Evolutionary conservation across 2,888 invertebrate species (phyloP), one percentile per base, ranked within the genome.

Genomic region (Dicranocentrus wangi): DNA sequence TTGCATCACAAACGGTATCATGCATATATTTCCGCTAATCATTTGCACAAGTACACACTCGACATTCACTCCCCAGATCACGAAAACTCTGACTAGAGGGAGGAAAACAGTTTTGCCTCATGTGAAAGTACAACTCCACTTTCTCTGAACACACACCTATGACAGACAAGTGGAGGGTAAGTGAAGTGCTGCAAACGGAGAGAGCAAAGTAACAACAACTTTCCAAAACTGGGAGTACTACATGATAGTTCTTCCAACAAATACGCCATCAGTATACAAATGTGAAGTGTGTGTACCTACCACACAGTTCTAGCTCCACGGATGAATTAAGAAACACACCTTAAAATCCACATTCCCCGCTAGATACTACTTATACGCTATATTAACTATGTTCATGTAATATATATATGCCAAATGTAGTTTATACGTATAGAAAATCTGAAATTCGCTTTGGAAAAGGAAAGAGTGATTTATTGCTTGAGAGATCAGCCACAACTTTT

Each of bases 401-500:
- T 51, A 51, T 17, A 43, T 17, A 32, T 10, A 32, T 10, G 32
- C 32, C n/a, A 51, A 17, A 17, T 51, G 17, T 17, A 51, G 17
- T 51, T 47, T 17, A 13, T 47, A 47, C 47, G 17, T 32, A 32
- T 32, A 32, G n/a, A 70, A 70, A 70, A 42, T 70, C 28, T 61
- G 23, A 39, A 72, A 72, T 47, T 72, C 61, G 28, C 61, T 72
- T 72, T 61, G 39, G 17, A 27, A 72, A 72, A 39, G 21, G 53
- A 53, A 53, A 53, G 65, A 76, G 69, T 77, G 77, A 77, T 77
- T 77, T 77, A 77, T 77, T 77, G 77, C 77, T 77, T 69, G 68
- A 68, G 69, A 77, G 77, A 77, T 77, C 77, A 77, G 61, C 69
- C 69, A 77, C 77, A 77, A 77, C 69, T 77, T 77, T 77, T 77